Base-by-base conservation (phyloP, 2,888 invertebrate species). In the Asteroscopus sphinx region DNA sequence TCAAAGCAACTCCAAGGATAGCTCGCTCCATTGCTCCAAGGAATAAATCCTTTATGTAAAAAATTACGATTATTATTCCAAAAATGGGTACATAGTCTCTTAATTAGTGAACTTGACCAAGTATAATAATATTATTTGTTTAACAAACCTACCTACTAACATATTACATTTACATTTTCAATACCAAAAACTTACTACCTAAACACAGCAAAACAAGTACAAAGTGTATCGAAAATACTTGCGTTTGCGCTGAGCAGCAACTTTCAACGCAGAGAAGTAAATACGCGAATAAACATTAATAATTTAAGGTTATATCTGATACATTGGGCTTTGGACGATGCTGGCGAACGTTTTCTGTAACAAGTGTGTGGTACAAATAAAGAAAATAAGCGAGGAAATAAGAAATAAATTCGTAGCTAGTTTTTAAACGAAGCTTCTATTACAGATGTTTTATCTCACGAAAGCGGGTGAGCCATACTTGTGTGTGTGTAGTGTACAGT, bases 271-370 rank as follows among this genome's bases (percentile, higher is more conserved):
- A 52, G 54, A 58, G 51, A 57, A 76, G 72, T 66, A 80, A 81
- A 81, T 78, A 85, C 79, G 71, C 61, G 78, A 79, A 80, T 81
- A 79, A 81, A 80, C 78, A 81, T 87, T 87, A 87, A 87, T 87
- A 82, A 86, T 88, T 88, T 85, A 83, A 83, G 81, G 80, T 79
- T 83, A 75, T 83, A 80, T 80, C 79, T 79, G 78, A 81, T 79
- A 81, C 81, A 84, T 83, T 69, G 82, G 67, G 62, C 44, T 69
- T 73, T 63, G 76, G 80, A 79, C 79, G 75, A 73, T 58, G 68
- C 52, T 69, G 55, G 62, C 59, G 71, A 73, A 71, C 62, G 68
- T 69, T 78, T 75, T 76, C 71, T 73, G 66, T 69, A 64, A 59
- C 41, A 30, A 67, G 47, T 4, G 11, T 46, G n/a, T 45, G 68